Conservation (phyloP, 2,113 vertebrate genomes). For the Phyllostomus hastatus region DNA sequence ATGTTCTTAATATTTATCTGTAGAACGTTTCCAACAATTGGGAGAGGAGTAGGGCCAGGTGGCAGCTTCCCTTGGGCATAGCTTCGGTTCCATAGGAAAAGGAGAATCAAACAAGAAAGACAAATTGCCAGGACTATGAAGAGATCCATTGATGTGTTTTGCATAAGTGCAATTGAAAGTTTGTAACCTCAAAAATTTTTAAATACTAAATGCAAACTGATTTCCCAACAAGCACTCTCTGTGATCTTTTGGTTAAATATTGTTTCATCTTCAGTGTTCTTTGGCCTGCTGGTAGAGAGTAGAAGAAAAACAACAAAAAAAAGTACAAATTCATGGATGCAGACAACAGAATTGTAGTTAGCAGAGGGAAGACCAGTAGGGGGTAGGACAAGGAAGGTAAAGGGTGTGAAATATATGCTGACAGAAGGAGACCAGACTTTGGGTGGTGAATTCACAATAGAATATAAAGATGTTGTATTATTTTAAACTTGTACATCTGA, state of each 20-base stretch:
- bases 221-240: neutral
- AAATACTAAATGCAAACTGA: neutral
- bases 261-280: neutral
- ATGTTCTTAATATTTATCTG: conserved; percentile 68
- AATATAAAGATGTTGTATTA: neutral
- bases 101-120: conserved; percentile 55
- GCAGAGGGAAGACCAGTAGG: neutral
- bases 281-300: neutral
- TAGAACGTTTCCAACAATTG: conserved; percentile 67
- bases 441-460: neutral
- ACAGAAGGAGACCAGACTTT: neutral
- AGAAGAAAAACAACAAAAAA: neutral
- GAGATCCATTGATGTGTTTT: neutral
- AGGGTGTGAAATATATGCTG: neutral
- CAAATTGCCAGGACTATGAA: conserved; percentile 55
- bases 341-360: neutral
- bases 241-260: neutral
- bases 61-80: conserved; percentile 69
- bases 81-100: conserved; percentile 38
- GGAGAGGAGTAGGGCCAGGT: conserved; percentile 70
- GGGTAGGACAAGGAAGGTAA: neutral
- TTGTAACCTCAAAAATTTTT: neutral
- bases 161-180: neutral
- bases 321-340: neutral
- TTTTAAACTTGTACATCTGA: neutral